Evolutionary conservation across 2,888 invertebrate genomes (phyloP).

Genomic region (Nyleta sp.): DNA sequence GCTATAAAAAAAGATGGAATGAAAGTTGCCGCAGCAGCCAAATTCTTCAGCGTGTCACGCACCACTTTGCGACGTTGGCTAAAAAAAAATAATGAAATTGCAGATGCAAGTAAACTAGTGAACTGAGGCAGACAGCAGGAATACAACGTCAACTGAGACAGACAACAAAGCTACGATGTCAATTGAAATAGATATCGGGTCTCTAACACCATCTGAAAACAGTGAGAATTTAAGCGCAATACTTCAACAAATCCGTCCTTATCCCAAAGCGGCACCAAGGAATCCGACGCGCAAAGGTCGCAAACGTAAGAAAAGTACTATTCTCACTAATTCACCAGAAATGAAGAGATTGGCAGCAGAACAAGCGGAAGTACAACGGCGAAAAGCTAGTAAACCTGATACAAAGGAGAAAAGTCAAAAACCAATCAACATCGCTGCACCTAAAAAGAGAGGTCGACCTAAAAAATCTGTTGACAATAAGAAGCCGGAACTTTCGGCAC

Average conservation of each 20-base stretch:
- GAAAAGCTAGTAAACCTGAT: neutral
- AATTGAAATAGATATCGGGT: neutral
- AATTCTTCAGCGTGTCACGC: too few relatives aligned
- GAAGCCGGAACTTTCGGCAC: too few relatives aligned
- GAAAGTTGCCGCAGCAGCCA: too few relatives aligned
- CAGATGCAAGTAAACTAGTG: too few relatives aligned
- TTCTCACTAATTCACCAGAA: slow-evolving; percentile 9
- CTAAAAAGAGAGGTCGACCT: slow-evolving; percentile 10
- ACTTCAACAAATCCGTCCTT: slow-evolving; percentile 11
- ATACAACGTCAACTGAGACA: too few relatives aligned
- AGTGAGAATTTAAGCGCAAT: neutral
- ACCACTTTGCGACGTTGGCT: too few relatives aligned
- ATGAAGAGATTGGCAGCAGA: slow-evolving; percentile 20
- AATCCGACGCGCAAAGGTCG: slow-evolving; percentile 15
- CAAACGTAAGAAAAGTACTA: slow-evolving; percentile 18
- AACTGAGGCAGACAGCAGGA: too few relatives aligned
- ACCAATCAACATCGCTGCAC: neutral
- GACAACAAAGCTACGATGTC: neutral
- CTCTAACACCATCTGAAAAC: too few relatives aligned
- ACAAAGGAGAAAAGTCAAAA: neutral
- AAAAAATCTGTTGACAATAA: neutral
- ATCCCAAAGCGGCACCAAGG: slow-evolving; percentile 24
- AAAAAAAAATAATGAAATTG: too few relatives aligned
- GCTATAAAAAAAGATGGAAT: too few relatives aligned
- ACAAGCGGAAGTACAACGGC: neutral